These are phyloP conservation scores for Serripes groenlandicus DNA, from an alignment of 2,888 invertebrate species.

Conservation along the genomic window DNA sequence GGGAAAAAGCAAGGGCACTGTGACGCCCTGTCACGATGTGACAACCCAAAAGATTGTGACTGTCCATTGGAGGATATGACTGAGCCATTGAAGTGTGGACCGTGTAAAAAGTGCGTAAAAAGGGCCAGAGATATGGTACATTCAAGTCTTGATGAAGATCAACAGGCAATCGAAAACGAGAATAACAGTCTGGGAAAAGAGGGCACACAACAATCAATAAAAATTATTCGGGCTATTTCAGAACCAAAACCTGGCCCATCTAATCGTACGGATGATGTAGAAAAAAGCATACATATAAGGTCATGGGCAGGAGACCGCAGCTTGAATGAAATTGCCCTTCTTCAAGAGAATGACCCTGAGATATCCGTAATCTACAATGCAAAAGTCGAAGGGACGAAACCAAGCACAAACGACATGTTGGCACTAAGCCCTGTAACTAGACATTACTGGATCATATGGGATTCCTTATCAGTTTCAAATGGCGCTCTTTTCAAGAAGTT, in stretches of 20 bases:
- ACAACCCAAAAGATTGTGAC: constrained; percentile 14
- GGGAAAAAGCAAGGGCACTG: constrained; percentile 33
- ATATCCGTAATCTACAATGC: neutral
- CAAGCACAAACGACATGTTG: neutral
- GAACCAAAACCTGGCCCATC: neutral
- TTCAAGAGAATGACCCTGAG: constrained; percentile 10
- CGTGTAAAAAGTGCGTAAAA: constrained; percentile 24
- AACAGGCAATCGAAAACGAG: neutral
- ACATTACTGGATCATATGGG: constrained; percentile 44
- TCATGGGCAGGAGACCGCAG: neutral
- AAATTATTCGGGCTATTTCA: neutral
- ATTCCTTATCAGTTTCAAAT: neutral
- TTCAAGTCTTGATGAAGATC: neutral
- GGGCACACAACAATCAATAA: neutral
- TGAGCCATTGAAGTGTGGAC: constrained; percentile 28
- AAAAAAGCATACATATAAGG: neutral
- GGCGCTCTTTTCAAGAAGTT: constrained; percentile 28
- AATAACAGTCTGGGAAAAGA: neutral
- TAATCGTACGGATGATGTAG: neutral
- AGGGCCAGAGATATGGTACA: constrained; percentile 28
- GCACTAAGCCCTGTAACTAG: constrained; percentile 21
- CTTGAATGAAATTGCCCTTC: neutral
- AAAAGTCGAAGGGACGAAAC: neutral
- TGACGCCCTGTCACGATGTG: constrained; percentile 36
- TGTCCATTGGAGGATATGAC: constrained; percentile 21